A percentile compares a stretch with the other conserved stretches of the same genome.
phyloP scores from a whole-genome alignment of 2,797 vertebrate genomes.

The Cuniculus paca region DNA sequence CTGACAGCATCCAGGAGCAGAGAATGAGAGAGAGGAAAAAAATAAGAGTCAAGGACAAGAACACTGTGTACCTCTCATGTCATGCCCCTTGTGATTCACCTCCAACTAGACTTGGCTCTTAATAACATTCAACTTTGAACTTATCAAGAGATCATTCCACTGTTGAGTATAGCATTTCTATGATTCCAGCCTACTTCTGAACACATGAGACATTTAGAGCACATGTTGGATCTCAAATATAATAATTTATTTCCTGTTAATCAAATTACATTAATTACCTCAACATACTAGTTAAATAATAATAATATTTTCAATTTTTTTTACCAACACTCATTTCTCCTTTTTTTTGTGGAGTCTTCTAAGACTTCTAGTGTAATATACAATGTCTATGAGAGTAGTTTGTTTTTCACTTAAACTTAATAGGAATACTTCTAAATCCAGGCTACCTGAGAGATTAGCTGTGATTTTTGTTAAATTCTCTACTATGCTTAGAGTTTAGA shows the following conservation, averaged over 20 bases:
- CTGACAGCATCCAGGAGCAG: too few species aligned
- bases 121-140: too few species aligned
- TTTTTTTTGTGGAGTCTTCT: background rate
- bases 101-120: too few species aligned
- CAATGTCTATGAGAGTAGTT: background rate
- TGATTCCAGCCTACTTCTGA: too few species aligned
- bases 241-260: background rate
- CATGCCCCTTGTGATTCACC: too few species aligned
- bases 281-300: background rate
- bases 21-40: too few species aligned
- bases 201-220: too few species aligned
- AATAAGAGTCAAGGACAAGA: too few species aligned
- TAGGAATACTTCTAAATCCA: background rate
- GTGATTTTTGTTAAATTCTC: background rate
- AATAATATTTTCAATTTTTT: background rate
- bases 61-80: too few species aligned
- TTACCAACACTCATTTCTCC: background rate
- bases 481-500: background rate
- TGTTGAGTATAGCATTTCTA: too few species aligned
- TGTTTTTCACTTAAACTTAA: background rate
- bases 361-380: background rate
- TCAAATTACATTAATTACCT: background rate
- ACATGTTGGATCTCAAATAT: too few species aligned
- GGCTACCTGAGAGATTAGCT: background rate
- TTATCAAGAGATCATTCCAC: too few species aligned